Conservation (phyloP, 2,113 vertebrate species). For the Nerophis lumbriciformis region DNA sequence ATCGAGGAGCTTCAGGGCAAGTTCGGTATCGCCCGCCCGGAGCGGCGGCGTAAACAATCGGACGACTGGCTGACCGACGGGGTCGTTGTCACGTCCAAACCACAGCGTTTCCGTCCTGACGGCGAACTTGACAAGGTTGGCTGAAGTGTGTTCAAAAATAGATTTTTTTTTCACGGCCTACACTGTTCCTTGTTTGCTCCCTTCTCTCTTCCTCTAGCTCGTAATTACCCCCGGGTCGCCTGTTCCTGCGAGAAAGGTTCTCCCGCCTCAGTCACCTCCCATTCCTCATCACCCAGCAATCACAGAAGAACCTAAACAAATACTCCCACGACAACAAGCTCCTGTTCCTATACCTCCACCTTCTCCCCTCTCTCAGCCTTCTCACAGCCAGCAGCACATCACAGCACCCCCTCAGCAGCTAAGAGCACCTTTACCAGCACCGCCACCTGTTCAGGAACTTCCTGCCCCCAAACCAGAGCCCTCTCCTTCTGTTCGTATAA, state of each 20-base stretch:
- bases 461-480: constrained; percentile 41
- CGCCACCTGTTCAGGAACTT: constrained; percentile 24
- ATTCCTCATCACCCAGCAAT: constrained; percentile 50
- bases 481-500: constrained; percentile 40
- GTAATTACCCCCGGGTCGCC: constrained; percentile 85
- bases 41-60: constrained; percentile 65
- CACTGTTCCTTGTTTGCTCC: background rate
- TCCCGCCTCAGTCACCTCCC: constrained; percentile 73
- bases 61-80: constrained; percentile 90
- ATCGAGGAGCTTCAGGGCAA: constrained; percentile 90
- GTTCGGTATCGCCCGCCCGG: constrained; percentile 80
- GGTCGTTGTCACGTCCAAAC: constrained; percentile 79
- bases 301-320: constrained; percentile 49
- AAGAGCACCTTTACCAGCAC: constrained; percentile 30
- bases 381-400: constrained; percentile 40
- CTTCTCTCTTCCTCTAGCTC: constrained; percentile 74
- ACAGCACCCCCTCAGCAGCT: constrained; percentile 17
- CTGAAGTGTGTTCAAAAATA: constrained; percentile 11
- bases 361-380: constrained; percentile 46
- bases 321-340: constrained; percentile 28
- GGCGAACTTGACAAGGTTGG: constrained; percentile 83
- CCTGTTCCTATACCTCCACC: constrained; percentile 53
- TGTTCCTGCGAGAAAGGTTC: constrained; percentile 75
- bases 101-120: constrained; percentile 71
- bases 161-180: background rate